Evolutionary conservation across 2,113 vertebrate species (phyloP), one percentile per base, ranked within the genome.

Genomic region (Paradoxurus hermaphroditus): DNA sequence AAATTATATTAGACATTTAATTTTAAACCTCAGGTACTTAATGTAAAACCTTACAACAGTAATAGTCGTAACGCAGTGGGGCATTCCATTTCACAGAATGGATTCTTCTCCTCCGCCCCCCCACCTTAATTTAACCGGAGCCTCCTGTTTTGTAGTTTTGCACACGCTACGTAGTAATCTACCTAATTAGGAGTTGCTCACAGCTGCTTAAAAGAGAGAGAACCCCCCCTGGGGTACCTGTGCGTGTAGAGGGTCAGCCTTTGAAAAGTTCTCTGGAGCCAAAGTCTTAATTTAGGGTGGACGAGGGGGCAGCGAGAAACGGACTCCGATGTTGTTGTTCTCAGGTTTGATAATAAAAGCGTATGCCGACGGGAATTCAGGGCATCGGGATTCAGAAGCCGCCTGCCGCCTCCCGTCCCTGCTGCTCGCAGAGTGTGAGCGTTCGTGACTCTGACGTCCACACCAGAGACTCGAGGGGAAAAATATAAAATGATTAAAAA

Each of bases 1-100:
- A 98, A 99, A 99, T 98, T 97, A 98, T 98, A 98, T 98, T 97
- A 99, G 98, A 98, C 98, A 98, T 98, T 98, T 99, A 98, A 99
- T 99, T 99, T 98, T 98, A 98, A 98, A 99, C 97, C 98, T 98
- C 98, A 98, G 98, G 98, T 98, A 98, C 98, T 98, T 98, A 98
- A 98, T 98, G 98, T 97, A 98, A 98, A 98, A 98, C 97, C 98
- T 98, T 98, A 95, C 98, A 96, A 98, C 98, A 97, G 98, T 97
- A 96, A 98, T 93, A 98, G 98, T 97, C 98, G 98, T 98, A 98
- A 98, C 98, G 98, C 99, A 98, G 98, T 98, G 97, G 98, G 98
- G 98, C 98, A 98, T 97, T 98, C 98, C 98, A 98, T 97, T 94
- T 98, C 98, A 93, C 96, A 92, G 98, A 98, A 97, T 94, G 95